Percentiles rank a stretch among this genome's conserved stretches.
These are phyloP conservation scores for Hypothenemus hampei DNA, from an alignment of 1,140 invertebrate species.

Conservation along the genomic window DNA sequence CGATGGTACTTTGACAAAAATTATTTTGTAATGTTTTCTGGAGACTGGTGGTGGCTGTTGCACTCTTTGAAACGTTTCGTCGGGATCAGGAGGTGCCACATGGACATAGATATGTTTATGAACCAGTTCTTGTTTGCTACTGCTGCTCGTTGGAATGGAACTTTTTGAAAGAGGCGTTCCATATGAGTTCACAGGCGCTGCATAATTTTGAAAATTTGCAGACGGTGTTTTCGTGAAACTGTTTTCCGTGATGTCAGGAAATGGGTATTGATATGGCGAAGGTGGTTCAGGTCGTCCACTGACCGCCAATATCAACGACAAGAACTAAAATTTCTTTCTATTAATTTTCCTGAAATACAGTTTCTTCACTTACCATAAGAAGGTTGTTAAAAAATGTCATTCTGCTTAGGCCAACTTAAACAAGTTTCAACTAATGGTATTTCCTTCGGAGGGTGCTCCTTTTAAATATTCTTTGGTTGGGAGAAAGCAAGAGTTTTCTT, in stretches of 20 bases:
- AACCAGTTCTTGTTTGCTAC: conserved; percentile 34
- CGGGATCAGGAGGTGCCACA: conserved; percentile 61
- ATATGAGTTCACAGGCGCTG: too few relatives aligned
- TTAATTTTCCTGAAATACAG: too few relatives aligned
- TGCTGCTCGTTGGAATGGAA: too few relatives aligned
- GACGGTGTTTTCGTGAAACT: not conserved
- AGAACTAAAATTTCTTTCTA: not conserved
- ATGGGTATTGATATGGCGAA: not conserved
- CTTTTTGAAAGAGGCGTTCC: too few relatives aligned
- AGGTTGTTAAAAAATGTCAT: too few relatives aligned
- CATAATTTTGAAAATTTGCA: too few relatives aligned
- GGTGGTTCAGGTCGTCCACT: not conserved
- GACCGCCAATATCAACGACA: not conserved
- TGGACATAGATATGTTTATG: conserved; percentile 77
- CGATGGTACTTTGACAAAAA: conserved; percentile 83
- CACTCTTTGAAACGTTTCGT: conserved; percentile 50
- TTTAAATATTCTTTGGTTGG: too few relatives aligned
- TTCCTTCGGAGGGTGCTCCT: too few relatives aligned
- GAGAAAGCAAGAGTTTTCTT: too few relatives aligned
- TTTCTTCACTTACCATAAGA: too few relatives aligned
- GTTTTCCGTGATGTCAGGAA: not conserved
- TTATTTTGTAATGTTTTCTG: conserved; percentile 79
- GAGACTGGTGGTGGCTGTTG: conserved; percentile 55
- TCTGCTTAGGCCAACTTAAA: too few relatives aligned
- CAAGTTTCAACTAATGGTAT: too few relatives aligned